phyloP scores from a whole-genome alignment of 2,797 vertebrate species.

The Enteromius viviparus region DNA sequence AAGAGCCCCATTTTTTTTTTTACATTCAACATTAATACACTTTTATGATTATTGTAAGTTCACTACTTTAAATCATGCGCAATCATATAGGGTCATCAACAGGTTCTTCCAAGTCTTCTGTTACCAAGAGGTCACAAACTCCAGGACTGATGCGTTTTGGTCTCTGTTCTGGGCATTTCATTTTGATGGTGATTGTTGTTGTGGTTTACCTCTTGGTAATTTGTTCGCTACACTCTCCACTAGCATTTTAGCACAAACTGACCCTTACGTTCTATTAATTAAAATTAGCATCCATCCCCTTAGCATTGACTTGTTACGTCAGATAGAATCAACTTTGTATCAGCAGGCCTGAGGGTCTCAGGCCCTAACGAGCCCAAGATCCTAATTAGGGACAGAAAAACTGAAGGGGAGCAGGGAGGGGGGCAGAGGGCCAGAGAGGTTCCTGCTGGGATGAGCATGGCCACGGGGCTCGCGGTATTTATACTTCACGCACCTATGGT shows the following conservation, averaged over 20 bases:
- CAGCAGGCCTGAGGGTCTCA: conserved; percentile 66
- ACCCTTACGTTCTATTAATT: conserved; percentile 83
- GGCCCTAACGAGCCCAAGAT: conserved; percentile 79
- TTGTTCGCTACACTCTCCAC: conserved; percentile 46
- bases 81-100: conserved; percentile 19
- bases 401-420: conserved; percentile 52
- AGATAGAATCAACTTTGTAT: conserved; percentile 82
- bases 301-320: conserved; percentile 84
- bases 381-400: conserved; percentile 78
- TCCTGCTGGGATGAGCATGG: conserved; percentile 74
- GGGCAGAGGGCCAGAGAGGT: conserved; percentile 58
- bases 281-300: conserved; percentile 83
- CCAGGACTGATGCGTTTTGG: background rate
- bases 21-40: background rate
- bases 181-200: conserved; percentile 40
- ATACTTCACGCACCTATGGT: conserved; percentile 75
- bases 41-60: background rate
- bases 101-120: conserved; percentile 24
- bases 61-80: too few species aligned
- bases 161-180: conserved; percentile 24
- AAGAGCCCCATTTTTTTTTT: background rate
- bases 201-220: conserved; percentile 54
- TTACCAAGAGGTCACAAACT: conserved; percentile 10
- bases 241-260: conserved; percentile 74
- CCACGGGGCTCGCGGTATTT: conserved; percentile 67